Percentiles rank a stretch among this genome's conserved stretches.
These are phyloP conservation scores for Varecia variegata DNA, from an alignment of 2,797 vertebrate species.

Conservation along the genomic window DNA sequence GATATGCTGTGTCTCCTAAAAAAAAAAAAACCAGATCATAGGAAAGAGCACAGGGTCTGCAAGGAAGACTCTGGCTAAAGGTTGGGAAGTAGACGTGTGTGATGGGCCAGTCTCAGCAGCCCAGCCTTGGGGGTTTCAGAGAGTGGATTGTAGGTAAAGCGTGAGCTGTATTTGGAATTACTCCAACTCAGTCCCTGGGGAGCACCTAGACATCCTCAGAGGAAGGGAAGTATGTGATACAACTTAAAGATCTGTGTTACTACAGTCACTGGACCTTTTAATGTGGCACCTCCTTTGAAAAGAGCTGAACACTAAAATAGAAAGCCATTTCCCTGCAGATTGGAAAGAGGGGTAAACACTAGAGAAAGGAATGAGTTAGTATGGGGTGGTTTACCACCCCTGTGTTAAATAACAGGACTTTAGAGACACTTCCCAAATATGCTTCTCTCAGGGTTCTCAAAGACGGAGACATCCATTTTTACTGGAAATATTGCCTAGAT, in stretches of 20 bases:
- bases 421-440: neutral
- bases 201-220: neutral
- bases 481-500: neutral
- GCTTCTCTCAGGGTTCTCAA: neutral
- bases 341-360: neutral
- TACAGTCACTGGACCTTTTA: neutral
- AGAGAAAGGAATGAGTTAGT: neutral
- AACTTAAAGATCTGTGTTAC: neutral
- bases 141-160: neutral
- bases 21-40: neutral
- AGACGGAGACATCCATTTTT: neutral
- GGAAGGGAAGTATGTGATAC: neutral
- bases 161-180: neutral
- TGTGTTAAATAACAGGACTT: neutral
- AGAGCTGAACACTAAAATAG: neutral
- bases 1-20: neutral
- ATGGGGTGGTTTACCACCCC: neutral
- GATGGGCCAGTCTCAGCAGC: neutral
- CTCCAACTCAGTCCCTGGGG: neutral
- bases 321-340: neutral
- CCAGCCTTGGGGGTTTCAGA: neutral
- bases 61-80: neutral
- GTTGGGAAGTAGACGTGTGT: neutral
- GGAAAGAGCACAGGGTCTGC: neutral
- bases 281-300: neutral